Conservation (phyloP, 2,113 vertebrate species). For the Miniopterus natalensis region DNA sequence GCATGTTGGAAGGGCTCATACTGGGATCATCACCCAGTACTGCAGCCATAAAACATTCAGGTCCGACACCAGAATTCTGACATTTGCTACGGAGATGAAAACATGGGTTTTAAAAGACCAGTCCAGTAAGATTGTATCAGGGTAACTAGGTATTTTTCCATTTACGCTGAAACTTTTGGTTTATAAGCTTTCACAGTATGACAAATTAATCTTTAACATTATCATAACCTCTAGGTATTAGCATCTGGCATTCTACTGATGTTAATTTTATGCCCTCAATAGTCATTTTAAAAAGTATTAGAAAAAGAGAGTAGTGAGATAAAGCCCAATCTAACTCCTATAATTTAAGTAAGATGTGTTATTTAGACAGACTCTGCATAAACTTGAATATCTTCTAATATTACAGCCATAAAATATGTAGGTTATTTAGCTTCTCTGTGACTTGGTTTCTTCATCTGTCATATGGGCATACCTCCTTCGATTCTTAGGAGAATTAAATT, state of each 20-base stretch:
- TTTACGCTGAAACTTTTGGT: constrained; percentile 64
- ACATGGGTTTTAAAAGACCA: not conserved
- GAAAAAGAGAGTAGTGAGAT: not conserved
- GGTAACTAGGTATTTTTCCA: constrained; percentile 66
- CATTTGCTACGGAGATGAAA: constrained; percentile 55
- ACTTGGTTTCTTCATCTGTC: constrained; percentile 2
- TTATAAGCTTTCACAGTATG: constrained; percentile 73
- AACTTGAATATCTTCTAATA: constrained; percentile 12
- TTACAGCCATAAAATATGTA: not conserved
- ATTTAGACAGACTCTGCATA: not conserved
- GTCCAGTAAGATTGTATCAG: constrained; percentile 47
- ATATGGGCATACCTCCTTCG: not conserved
- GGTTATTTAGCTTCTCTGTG: not conserved
- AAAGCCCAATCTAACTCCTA: not conserved
- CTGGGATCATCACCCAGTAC: constrained; percentile 26
- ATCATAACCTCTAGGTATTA: constrained; percentile 43
- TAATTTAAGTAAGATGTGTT: constrained; percentile 16
- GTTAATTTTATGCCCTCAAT: constrained; percentile 40
- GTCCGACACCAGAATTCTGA: constrained; percentile 56
- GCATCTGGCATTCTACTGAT: constrained; percentile 48
- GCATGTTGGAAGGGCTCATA: constrained; percentile 58
- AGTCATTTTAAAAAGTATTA: constrained; percentile 5
- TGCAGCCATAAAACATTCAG: constrained; percentile 34
- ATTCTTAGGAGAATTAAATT: constrained; percentile 23
- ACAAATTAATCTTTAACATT: constrained; percentile 63